Base-by-base conservation (phyloP, 2,888 invertebrate genomes). In the Drosophila helvetica region DNA sequence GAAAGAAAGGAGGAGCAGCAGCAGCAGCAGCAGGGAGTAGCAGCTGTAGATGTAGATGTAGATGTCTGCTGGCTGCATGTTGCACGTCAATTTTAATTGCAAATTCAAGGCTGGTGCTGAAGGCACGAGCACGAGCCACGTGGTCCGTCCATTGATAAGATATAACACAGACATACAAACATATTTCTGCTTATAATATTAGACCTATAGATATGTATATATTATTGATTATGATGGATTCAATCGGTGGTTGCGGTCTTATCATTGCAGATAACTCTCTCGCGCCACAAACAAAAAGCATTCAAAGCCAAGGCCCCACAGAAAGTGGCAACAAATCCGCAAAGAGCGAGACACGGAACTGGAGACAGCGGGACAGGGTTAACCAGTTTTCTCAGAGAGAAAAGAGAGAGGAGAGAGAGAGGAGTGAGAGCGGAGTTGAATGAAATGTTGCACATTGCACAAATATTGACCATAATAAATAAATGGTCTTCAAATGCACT, bases 31-130 rank as follows among this genome's bases (percentile, higher is more conserved):
- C 25, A 51, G 25, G 63, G 38, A 22, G 18, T 46, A 59, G 19
- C 22, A 52, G 45, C n/a, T n/a, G n/a, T n/a, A n/a, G n/a, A n/a
- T n/a, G 0, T 22, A 22, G 2, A 19, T 19, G 3, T 3, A 56
- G 59, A 51, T 58, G 61, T 46, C 30, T 30, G 12, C 60, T 57
- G 63, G 27, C 27, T 8, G 1, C 27, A 67, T 65, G 62, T 68
- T 72, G 69, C 78, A 74, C 54, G 77, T 45, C 69, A 57, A 68
- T 76, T 65, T 66, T 58, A 76, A 79, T 78, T 65, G 71, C 77
- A 38, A 7, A 71, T 64, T 67, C 61, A 51, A 54, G 30, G 57
- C 76, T 65, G 64, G 75, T 15, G 38, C 15, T 38, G 38, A 38
- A 38, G 9, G 17, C 42, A 17, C n/a, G n/a, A 27, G 17, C 42